Percentiles rank a stretch among this genome's conserved stretches.
Conservation (phyloP, 1,140 invertebrate genomes). For the Augochlora pura region DNA sequence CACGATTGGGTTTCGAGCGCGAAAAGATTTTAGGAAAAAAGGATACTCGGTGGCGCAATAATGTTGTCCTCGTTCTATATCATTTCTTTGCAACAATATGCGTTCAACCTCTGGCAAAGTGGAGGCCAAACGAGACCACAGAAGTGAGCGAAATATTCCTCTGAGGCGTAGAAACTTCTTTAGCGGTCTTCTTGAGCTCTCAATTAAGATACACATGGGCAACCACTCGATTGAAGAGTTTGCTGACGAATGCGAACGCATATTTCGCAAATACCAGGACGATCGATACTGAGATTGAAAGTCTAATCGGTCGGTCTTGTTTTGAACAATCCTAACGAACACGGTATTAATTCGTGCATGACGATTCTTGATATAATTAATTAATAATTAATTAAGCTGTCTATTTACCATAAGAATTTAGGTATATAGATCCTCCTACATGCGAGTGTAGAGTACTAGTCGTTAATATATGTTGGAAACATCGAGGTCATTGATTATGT, state of each 20-base stretch:
- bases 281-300: background rate
- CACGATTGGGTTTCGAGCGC: background rate
- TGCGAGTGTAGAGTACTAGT: conserved; percentile 12
- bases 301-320: background rate
- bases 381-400: conserved; percentile 54
- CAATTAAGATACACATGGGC: background rate
- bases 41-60: conserved; percentile 38
- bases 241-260: background rate
- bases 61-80: conserved; percentile 57
- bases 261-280: background rate
- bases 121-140: background rate
- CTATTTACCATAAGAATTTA: conserved; percentile 51
- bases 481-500: conserved; percentile 46
- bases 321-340: background rate
- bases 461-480: background rate
- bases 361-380: conserved; percentile 47
- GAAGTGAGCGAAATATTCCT: background rate
- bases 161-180: conserved; percentile 12
- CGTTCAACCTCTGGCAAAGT: conserved; percentile 8
- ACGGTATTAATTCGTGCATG: conserved; percentile 10
- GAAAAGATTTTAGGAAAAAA: conserved; percentile 42
- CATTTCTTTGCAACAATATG: conserved; percentile 19
- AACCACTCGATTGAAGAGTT: background rate
- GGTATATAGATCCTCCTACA: conserved; percentile 50
- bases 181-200: background rate